Conservation (phyloP, 2,797 vertebrate genomes). For the Anguilla pacifica region DNA sequence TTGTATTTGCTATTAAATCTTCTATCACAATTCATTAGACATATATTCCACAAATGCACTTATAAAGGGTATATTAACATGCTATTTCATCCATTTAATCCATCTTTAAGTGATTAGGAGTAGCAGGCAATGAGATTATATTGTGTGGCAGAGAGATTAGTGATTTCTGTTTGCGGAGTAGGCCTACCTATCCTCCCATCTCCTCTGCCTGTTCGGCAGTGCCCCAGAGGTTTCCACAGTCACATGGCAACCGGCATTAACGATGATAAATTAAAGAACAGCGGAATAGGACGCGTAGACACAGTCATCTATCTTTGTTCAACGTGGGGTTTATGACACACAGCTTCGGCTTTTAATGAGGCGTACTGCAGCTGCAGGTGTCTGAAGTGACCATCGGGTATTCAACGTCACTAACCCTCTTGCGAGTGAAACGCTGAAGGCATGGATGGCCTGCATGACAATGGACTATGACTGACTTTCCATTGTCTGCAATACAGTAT, state of each 20-base stretch:
- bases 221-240: not conserved
- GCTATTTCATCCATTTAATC: not conserved
- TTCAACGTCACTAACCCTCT: not conserved
- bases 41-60: not conserved
- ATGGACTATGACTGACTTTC: not conserved
- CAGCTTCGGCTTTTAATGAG: constrained; percentile 13
- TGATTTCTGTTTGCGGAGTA: not conserved
- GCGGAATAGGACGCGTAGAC: constrained; percentile 2
- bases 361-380: constrained; percentile 1
- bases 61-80: not conserved
- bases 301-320: constrained; percentile 15
- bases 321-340: not conserved
- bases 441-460: no score
- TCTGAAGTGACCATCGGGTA: not conserved
- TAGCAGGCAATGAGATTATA: not conserved
- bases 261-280: constrained; percentile 18
- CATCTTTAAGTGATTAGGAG: not conserved
- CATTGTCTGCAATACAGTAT: not conserved
- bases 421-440: not conserved
- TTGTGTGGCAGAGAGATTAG: not conserved
- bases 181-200: not conserved
- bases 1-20: not conserved
- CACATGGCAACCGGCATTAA: not conserved
- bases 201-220: not conserved
- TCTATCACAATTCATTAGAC: not conserved